These are phyloP conservation scores for Megaptera novaeangliae DNA, from an alignment of 2,113 vertebrate genomes.

Conservation along the genomic window DNA sequence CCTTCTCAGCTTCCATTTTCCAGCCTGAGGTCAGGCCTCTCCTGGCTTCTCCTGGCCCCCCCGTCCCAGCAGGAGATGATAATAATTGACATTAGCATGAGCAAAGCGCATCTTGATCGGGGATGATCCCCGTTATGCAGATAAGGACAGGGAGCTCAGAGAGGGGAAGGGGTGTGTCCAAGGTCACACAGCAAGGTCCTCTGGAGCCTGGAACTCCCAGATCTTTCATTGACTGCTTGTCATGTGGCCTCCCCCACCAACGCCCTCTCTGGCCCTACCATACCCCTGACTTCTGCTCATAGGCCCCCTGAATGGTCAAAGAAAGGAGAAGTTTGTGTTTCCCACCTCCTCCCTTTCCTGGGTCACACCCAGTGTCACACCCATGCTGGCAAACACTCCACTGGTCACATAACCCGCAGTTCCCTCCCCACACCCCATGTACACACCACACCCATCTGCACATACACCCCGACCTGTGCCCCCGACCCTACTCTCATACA, in stretches of 20 bases:
- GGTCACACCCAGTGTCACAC: background rate
- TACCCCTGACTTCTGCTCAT: background rate
- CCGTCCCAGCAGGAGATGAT: background rate
- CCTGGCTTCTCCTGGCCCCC: background rate
- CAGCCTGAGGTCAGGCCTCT: background rate
- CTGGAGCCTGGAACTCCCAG: background rate
- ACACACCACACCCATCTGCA: rapidly evolving
- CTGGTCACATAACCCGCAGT: background rate
- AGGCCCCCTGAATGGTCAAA: background rate
- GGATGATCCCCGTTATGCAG: background rate
- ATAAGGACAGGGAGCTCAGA: background rate
- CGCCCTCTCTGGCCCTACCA: background rate
- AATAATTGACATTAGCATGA: background rate
- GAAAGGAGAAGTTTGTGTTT: background rate
- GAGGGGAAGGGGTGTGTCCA: background rate
- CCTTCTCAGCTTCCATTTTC: background rate
- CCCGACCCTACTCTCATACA: background rate
- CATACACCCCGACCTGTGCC: too few relatives aligned
- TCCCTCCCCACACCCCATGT: rapidly evolving
- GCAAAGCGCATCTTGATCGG: background rate
- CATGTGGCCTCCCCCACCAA: too few relatives aligned
- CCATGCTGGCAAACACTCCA: too few relatives aligned
- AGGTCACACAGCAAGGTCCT: background rate
- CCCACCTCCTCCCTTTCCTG: background rate
- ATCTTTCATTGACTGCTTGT: background rate